Evolutionary conservation across 2,113 vertebrate genomes (phyloP), one percentile per base, ranked within the genome.

Genomic region (Ptyas mucosa): DNA sequence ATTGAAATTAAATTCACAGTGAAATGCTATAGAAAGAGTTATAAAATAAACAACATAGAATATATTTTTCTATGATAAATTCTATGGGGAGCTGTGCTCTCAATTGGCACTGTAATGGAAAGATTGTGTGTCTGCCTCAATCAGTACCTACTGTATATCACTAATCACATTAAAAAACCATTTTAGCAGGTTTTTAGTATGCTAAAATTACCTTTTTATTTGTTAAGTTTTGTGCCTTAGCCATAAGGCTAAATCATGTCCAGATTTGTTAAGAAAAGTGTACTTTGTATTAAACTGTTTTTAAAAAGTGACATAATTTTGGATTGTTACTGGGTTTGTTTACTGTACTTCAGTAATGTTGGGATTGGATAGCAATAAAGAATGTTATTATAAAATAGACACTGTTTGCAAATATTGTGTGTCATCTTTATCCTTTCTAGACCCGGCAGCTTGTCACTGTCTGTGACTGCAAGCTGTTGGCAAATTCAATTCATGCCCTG

Each of bases 381-480:
- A 18, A 75, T 81, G 89, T 54, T 46, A 85, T 87, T 54, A 52
- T 39, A 89, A 89, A 57, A 55, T 81, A 81, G 69, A 39, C 53
- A 55, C 2, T 24, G 15, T 39, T 89, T 14, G 43, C 39, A 57
- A 92, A 52, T 46, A 0, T 29, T 10, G 5, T 75, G n/a, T 0
- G 0, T 29, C 94, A 92, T 6, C 92, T 85, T 57, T 6, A 95
- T n/a, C 64, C 11, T 96, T 91, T 57, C 89, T 96, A 99, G 99
- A 99, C 99, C 1, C 98, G 99, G 61, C 99, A 99, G 97, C 96
- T 99, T 94, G 99, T 99, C 94, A 99, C 98, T 0, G 99, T 99
- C 43, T 99, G 99, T 34, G 99, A 99, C 97, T 99, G 99, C 95
- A 99, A 99, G 96, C 96, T 99, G 88, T 97, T 99, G 97, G 98